Base-by-base conservation (phyloP, 2,888 invertebrate genomes). In the Agonopterix heracliana region DNA sequence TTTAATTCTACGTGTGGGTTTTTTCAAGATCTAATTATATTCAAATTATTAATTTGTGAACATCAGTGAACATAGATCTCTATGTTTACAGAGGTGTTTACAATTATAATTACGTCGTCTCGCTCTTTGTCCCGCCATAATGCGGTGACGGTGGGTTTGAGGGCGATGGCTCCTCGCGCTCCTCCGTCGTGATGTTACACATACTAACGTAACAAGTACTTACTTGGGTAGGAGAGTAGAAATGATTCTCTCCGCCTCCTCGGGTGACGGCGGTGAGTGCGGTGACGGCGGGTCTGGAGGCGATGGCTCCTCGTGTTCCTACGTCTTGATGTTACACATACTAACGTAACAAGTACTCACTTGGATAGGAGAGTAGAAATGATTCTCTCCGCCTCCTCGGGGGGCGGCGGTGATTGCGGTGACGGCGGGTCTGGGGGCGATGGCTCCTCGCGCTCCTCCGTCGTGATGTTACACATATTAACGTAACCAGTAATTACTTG, bases 181-280 rank as follows among this genome's bases (percentile, higher is more conserved):
- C 85, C 76, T 91, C 91, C 55, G 90, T 90, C 67, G 91, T 3
- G 26, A 26, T 26, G 26, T 26, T 26, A 26, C 17, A 17, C 17
- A 17, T 17, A 17, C 17, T 17, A 26, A 26, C 26, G 5, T 26
- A 26, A 26, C 26, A 38, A 10, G 26, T 57, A 82, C 83, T 86
- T 85, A 94, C 94, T 93, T 93, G 48, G 94, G 94, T 67, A 94
- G 83, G 56, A 94, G 86, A 48, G 93, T 93, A 51, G 94, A 93
- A 61, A 94, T 94, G 63, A 94, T 92, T 54, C 93, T 89, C 74
- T 94, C 91, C 10, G 94, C 94, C 78, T 94, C 94, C 74, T 94
- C 94, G 0, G 94, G 93, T 42, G 94, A 93, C 46, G 94, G 93
- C 53, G 94, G 94, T 57, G 92, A 93, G 54, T 61, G 82, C 44